Evolutionary conservation across 35 echinoderm and acorn worm species (phyloP), one percentile per base, ranked within the genome.

Genomic region (Patiria miniata): DNA sequence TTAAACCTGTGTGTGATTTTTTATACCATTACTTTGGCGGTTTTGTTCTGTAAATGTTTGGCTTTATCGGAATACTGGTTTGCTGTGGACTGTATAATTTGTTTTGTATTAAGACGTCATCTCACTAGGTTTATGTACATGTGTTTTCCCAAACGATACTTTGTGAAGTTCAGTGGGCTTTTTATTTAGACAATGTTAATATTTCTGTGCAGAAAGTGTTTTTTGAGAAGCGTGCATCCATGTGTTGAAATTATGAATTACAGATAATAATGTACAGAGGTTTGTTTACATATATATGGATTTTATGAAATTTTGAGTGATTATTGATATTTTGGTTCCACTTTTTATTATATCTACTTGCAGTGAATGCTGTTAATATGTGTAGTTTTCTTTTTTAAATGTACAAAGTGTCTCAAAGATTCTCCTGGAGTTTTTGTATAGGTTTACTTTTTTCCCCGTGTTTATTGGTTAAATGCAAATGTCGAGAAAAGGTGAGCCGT

Each of bases 61-160:
- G 65, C 65, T 73, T 73, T 73, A 23, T 34, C n/a, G 29, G 29
- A 73, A 26, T 14, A 73, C 19, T 32, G 65, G 65, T 32, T 73
- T 73, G 65, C 65, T 73, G 65, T 73, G 21, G 65, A 73, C 26
- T 73, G 22, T 68, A 73, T 36, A 73, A 26, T 73, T 73, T 73
- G 34, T 73, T 32, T 73, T 73, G 26, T 34, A 73, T n/a, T n/a
- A n/a, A 47, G 4, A 36, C 23, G 14, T 73, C 29, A 22, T 73
- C 65, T 73, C 29, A 30, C 65, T 73, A 73, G 65, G 34, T 73
- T 73, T 73, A 73, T 73, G 29, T 26, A 32, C 7, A 30, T n/a
- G n/a, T n/a, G n/a, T n/a, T 73, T 73, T 73, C 29, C 65, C 65
- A 73, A 47, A 47, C 42, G 42, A 47, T 12, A 47, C 42, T 47